Evolutionary conservation across 2,888 invertebrate species (phyloP).

Genomic region (Agonopterix heracliana): DNA sequence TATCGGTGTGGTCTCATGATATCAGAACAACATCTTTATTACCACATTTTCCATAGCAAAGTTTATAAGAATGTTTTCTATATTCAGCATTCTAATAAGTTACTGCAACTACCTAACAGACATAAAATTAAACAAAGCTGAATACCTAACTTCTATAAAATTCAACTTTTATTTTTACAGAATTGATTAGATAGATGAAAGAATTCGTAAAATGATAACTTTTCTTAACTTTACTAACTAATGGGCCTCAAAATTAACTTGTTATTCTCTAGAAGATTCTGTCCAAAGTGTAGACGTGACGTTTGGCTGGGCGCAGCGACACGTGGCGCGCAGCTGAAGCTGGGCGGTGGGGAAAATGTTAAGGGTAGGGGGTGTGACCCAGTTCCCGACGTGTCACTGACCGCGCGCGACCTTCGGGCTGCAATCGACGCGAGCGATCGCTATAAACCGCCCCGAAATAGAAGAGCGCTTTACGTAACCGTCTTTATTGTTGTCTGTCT

Average conservation of each 20-base stretch:
- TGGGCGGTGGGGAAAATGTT: constrained; percentile 20
- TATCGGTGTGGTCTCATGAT: background rate
- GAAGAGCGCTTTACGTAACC: constrained; percentile 48
- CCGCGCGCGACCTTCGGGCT: constrained; percentile 68
- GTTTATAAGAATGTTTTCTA: too few species aligned
- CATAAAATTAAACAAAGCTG: too few species aligned
- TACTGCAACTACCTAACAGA: too few species aligned
- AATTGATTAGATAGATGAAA: too few species aligned
- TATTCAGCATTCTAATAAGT: too few species aligned
- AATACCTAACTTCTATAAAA: too few species aligned
- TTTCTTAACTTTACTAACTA: too few species aligned
- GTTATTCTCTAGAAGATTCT: too few species aligned
- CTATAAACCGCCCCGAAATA: constrained; percentile 46
- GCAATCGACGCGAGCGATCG: constrained; percentile 39
- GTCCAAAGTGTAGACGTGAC: background rate
- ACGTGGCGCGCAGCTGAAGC: constrained; percentile 38
- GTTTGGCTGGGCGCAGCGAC: constrained; percentile 17
- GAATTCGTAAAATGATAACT: too few species aligned
- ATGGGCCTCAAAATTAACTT: too few species aligned
- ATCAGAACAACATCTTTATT: background rate
- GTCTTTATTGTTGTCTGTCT: constrained; percentile 38
- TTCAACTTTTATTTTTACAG: too few species aligned
- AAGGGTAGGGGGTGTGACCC: constrained; percentile 48
- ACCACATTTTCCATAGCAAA: too few species aligned
- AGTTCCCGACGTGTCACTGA: constrained; percentile 62